Evolutionary conservation across 2,888 invertebrate genomes (phyloP).

Genomic region (Carabus problematicus): DNA sequence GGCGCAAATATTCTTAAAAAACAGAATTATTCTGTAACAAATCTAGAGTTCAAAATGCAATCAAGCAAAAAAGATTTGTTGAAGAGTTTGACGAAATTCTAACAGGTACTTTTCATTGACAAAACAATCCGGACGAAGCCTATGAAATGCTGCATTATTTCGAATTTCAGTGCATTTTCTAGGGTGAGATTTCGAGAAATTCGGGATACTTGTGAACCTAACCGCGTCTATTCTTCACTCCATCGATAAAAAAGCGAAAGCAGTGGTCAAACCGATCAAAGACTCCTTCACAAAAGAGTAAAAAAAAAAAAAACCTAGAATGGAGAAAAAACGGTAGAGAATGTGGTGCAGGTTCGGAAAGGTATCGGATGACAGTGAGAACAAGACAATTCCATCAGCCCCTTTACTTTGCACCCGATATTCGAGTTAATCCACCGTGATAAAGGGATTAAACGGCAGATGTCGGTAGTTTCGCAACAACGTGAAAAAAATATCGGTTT

Average conservation of each 20-base stretch:
- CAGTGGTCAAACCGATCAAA: conserved; percentile 27
- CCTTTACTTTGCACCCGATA: conserved; percentile 33
- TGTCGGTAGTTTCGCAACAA: conserved; percentile 40
- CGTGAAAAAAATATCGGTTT: conserved; percentile 31
- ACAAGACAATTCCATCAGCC: conserved; percentile 43
- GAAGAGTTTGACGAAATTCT: no score
- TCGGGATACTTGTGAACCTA: no score
- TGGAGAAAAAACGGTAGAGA: conserved; percentile 28
- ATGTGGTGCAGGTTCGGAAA: conserved; percentile 17
- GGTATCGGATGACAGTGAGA: conserved; percentile 30
- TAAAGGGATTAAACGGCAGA: conserved; percentile 43
- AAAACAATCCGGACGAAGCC: background rate
- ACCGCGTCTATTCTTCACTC: no score
- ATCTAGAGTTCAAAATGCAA: no score
- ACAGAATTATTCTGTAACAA: no score
- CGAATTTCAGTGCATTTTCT: no score
- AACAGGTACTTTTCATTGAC: background rate
- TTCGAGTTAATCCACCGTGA: conserved; percentile 42
- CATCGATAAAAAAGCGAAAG: no score
- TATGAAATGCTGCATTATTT: background rate
- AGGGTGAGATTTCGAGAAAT: no score
- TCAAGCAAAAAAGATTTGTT: background rate
- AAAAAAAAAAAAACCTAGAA: conserved; percentile 29
- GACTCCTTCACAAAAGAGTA: conserved; percentile 23
- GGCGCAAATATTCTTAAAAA: no score